phyloP scores from a whole-genome alignment of 2,113 vertebrate genomes.

The Oryzias melastigma region DNA sequence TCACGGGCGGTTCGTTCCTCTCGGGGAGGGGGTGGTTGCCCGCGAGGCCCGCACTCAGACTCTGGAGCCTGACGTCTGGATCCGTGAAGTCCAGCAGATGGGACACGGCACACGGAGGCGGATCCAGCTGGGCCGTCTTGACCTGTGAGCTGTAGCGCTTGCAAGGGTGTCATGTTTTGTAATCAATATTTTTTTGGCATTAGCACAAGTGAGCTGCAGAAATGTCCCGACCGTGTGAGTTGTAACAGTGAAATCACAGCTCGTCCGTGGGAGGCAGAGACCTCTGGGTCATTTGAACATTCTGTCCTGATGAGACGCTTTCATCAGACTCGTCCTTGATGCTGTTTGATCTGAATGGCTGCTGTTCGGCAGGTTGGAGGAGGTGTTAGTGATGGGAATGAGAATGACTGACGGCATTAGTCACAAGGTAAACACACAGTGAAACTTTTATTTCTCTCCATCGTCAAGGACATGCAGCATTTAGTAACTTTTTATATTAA shows the following conservation, averaged over 20 bases:
- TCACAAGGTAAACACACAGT: slow-evolving; percentile 78
- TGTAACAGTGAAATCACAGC: slow-evolving; percentile 2
- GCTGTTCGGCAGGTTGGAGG: slow-evolving; percentile 82
- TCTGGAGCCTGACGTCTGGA: slow-evolving; percentile 86
- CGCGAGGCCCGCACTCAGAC: slow-evolving; percentile 92
- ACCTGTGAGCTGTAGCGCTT: slow-evolving; percentile 79
- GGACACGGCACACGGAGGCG: slow-evolving; percentile 86
- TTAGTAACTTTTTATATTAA: background rate
- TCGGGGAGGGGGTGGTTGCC: slow-evolving; percentile 54
- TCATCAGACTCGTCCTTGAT: slow-evolving; percentile 25
- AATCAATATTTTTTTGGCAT: background rate
- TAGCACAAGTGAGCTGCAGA: slow-evolving; percentile 11
- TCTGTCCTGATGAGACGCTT: slow-evolving; percentile 35
- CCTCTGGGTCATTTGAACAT: slow-evolving; percentile 14
- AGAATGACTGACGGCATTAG: slow-evolving; percentile 83
- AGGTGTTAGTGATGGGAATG: slow-evolving; percentile 88
- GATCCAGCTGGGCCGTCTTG: slow-evolving; percentile 67
- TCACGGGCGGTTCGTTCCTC: slow-evolving; percentile 83
- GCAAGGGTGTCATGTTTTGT: background rate
- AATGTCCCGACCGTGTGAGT: slow-evolving; percentile 13
- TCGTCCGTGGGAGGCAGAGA: background rate
- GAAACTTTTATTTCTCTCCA: background rate
- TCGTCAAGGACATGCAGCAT: background rate
- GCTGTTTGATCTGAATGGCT: slow-evolving; percentile 14
- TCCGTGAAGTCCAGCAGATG: slow-evolving; percentile 81